phyloP scores from a whole-genome alignment of 2,888 invertebrate species.

The Malachius bipustulatus region DNA sequence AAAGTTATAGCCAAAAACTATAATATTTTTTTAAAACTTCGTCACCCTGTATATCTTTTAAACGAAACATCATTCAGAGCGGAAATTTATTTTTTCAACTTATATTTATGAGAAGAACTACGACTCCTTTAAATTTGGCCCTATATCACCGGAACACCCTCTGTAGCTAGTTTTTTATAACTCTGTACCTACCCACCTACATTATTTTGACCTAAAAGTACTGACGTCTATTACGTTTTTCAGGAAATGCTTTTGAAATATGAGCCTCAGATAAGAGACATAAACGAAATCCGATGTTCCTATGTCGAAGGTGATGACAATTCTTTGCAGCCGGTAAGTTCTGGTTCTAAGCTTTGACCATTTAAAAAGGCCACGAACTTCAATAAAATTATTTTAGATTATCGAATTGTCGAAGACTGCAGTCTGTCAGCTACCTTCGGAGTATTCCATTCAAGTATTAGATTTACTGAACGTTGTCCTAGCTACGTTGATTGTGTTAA shows the following conservation, averaged over 20 bases:
- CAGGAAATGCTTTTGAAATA: constrained; percentile 52
- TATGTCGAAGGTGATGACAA: constrained; percentile 49
- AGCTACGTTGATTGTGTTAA: constrained; percentile 53
- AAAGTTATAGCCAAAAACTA: too few species aligned
- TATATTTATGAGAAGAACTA: too few species aligned
- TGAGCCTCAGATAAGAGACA: constrained; percentile 55
- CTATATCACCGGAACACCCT: too few species aligned
- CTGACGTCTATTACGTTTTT: constrained; percentile 13
- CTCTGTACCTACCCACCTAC: too few species aligned
- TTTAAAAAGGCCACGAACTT: constrained; percentile 9
- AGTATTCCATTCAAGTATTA: constrained; percentile 50
- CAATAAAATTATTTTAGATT: constrained; percentile 40
- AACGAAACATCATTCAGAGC: too few species aligned
- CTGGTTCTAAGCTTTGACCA: constrained; percentile 4
- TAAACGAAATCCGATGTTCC: constrained; percentile 58
- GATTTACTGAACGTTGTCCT: constrained; percentile 64
- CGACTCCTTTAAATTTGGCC: too few species aligned
- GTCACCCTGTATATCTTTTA: too few species aligned
- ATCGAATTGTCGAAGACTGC: constrained; percentile 54
- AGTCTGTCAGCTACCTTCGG: constrained; percentile 48
- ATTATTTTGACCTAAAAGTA: too few species aligned
- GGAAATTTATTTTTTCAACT: too few species aligned
- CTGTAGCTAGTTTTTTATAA: too few species aligned
- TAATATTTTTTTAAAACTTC: too few species aligned
- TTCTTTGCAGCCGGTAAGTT: constrained; percentile 46